phyloP scores from a whole-genome alignment of 2,113 vertebrate species.

The Zeus faber region DNA sequence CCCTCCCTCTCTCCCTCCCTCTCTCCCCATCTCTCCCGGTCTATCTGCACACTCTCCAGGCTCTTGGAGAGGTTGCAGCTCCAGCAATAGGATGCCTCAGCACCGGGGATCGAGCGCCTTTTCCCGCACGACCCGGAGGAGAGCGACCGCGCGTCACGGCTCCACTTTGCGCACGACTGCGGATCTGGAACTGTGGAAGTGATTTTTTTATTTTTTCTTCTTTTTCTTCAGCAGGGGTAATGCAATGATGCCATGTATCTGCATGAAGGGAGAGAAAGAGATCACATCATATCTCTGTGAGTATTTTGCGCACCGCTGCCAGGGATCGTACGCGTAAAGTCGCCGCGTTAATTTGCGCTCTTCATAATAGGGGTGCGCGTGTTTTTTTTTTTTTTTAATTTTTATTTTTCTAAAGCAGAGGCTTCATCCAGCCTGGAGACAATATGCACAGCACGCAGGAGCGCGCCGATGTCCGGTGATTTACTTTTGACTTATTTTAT shows the following conservation, averaged over 20 bases:
- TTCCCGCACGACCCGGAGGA: constrained; percentile 16
- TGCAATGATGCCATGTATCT: no score
- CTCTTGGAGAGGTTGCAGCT: constrained; percentile 28
- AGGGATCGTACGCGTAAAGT: constrained; percentile 44
- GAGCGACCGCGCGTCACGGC: constrained; percentile 31
- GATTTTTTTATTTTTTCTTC: not conserved
- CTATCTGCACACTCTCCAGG: no score
- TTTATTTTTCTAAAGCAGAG: no score
- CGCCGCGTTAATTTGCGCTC: constrained; percentile 53
- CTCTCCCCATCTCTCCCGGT: no score
- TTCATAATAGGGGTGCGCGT: no score
- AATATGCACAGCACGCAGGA: not conserved
- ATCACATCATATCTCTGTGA: no score
- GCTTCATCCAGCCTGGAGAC: no score
- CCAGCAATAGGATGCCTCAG: constrained; percentile 56
- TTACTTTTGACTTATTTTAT: constrained; percentile 3
- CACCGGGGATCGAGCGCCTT: constrained; percentile 44
- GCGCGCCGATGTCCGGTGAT: not conserved
- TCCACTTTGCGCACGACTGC: constrained; percentile 42
- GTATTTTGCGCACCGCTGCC: no score
- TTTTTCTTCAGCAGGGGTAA: no score
- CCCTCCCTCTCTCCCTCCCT: not conserved
- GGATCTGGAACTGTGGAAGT: constrained; percentile 41
- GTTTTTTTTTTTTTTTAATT: no score
- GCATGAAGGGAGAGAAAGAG: no score